Base-by-base conservation (phyloP, 2,113 vertebrate species). In the Pimephales promelas region DNA sequence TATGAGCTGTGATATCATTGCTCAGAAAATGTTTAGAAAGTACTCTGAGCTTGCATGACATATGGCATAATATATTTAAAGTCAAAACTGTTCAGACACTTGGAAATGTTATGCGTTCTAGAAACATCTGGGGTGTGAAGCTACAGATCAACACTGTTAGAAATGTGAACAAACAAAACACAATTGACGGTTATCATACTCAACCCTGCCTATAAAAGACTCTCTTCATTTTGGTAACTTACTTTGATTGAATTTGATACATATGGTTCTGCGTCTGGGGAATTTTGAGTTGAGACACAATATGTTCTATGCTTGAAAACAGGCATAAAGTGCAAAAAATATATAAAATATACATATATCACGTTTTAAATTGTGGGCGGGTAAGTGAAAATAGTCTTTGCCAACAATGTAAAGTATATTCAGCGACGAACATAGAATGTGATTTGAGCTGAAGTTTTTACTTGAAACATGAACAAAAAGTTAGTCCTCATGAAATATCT, bases 101-200 rank as follows among this genome's bases (percentile, higher is more conserved):
- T 26, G 34, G 43, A 73, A 81, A n/a, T 71, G 86, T 76, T 70
- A 86, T 76, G 84, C 66, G 71, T 43, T 89, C 88, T 87, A 88
- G 70, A 87, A 91, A 91, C 87, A 90, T 59, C 84, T 87, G 81
- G 84, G 49, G 68, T 85, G 82, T 61, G 61, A 92, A 87, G 90
- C 90, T 88, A 90, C 87, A 92, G 91, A 86, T 84, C 90, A 83
- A 90, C 86, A 83, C 88, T 87, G 86, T 93, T 91, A 92, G 84
- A 84, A 83, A 90, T 90, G 87, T 88, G 91, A 90, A 92, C 91
- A 88, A 92, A 89, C 90, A 31, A 52, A 68, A 31, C 76, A 64
- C 77, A 62, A 49, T 31, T 84, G 75, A 56, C 14, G 47, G 61
- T 70, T 77, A 77, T 68, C 61, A 70, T 54, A 43, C 59, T 64